A percentile compares a stretch with the other conserved stretches of the same genome.
phyloP scores from a whole-genome alignment of 1,140 invertebrate species.

The Scaptomyza montana region DNA sequence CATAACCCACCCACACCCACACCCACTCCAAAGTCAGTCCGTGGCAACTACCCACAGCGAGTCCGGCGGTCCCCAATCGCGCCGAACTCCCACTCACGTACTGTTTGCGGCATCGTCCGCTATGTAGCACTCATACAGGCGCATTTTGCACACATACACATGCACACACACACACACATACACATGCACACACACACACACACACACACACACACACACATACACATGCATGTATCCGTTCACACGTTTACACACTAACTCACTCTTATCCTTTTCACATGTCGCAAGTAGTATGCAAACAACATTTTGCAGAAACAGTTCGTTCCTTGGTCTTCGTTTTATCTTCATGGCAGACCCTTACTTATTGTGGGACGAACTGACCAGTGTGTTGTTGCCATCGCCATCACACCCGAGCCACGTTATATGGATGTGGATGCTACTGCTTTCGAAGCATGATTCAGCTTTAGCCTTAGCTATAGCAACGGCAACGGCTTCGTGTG shows the following conservation, averaged over 20 bases:
- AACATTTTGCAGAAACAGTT: constrained; percentile 83
- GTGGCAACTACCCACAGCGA: constrained; percentile 78
- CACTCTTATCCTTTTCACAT: constrained; percentile 82
- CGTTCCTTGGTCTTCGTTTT: constrained; percentile 84
- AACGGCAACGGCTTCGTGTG: constrained; percentile 50
- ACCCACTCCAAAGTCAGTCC: constrained; percentile 39
- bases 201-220: not conserved
- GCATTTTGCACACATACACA: constrained; percentile 19
- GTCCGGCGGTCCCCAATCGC: constrained; percentile 77
- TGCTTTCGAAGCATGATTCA: constrained; percentile 73
- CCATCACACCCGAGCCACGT: constrained; percentile 37
- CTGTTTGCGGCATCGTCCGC: constrained; percentile 74
- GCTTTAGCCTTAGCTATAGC: constrained; percentile 65
- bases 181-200: constrained; percentile 12
- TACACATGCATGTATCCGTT: constrained; percentile 11
- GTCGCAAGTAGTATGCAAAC: constrained; percentile 84
- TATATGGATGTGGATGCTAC: constrained; percentile 52
- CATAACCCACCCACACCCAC: constrained; percentile 38
- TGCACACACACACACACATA: not conserved
- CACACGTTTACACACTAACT: constrained; percentile 24
- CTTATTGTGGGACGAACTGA: constrained; percentile 75
- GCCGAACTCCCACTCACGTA: constrained; percentile 78
- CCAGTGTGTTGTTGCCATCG: constrained; percentile 59
- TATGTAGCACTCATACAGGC: constrained; percentile 63
- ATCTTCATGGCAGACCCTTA: constrained; percentile 83